Percentiles rank a stretch among this genome's conserved stretches.
Conservation (phyloP, 37 sponge, comb jelly and placozoan genomes). For the Petrosia ficiformis region DNA sequence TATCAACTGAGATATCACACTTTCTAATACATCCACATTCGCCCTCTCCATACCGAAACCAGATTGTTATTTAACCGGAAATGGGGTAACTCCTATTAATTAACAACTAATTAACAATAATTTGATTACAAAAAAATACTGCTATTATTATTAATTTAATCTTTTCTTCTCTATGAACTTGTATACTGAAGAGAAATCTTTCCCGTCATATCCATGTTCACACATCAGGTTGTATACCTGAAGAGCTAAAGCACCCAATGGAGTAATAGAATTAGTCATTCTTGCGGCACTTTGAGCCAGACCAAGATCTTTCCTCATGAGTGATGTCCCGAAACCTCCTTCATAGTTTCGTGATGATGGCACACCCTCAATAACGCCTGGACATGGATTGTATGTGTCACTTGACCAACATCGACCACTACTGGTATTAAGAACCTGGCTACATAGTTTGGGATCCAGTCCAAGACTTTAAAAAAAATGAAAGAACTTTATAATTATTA, state of each 20-base stretch:
- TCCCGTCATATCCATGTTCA: constrained; percentile 55
- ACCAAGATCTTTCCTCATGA: constrained; percentile 90
- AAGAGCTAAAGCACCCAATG: constrained; percentile 72
- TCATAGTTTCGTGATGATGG: constrained; percentile 88
- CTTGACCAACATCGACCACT: constrained; percentile 87
- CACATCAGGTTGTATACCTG: constrained; percentile 87
- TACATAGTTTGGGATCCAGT: constrained; percentile 78
- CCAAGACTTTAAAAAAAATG: constrained; percentile 66
- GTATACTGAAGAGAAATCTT: constrained; percentile 90
- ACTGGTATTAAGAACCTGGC: constrained; percentile 77
- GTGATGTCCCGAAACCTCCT: constrained; percentile 93
- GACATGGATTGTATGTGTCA: constrained; percentile 94
- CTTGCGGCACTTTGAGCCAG: constrained; percentile 77
- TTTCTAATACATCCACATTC: constrained; percentile 12
- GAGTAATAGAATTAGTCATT: constrained; percentile 38
- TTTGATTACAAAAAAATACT: no score
- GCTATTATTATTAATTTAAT: background rate
- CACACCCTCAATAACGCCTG: constrained; percentile 92
- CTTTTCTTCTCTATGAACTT: constrained; percentile 69
- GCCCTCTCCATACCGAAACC: background rate
- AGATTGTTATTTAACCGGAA: no score
- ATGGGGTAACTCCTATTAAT: no score
- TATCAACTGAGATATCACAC: constrained; percentile 56
- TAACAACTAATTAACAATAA: no score
- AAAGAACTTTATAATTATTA: no score